phyloP scores from a whole-genome alignment of 1,140 invertebrate species.

The Cyclina sinensis region DNA sequence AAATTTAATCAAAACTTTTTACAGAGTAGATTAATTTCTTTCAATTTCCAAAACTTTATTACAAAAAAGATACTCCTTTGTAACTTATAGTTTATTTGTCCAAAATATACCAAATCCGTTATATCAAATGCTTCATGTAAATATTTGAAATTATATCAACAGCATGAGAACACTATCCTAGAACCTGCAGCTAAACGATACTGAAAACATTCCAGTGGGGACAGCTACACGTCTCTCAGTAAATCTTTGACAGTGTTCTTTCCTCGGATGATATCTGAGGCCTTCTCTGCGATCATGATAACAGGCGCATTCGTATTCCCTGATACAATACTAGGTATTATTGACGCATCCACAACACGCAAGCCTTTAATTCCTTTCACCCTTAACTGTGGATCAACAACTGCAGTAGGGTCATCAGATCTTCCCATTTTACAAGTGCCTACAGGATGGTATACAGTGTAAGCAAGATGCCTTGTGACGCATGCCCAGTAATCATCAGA shows the following conservation, averaged over 20 bases:
- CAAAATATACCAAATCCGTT: not conserved
- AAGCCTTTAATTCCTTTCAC: slow-evolving; percentile 67
- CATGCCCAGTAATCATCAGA: slow-evolving; percentile 54
- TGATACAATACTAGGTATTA: slow-evolving; percentile 74
- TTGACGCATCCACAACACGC: slow-evolving; percentile 77
- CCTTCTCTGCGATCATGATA: slow-evolving; percentile 96
- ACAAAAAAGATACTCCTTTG: not conserved
- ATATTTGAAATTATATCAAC: not conserved
- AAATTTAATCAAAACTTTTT: no score
- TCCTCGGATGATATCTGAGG: slow-evolving; percentile 91
- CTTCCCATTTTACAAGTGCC: slow-evolving; percentile 94
- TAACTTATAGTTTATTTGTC: not conserved
- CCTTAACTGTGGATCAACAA: slow-evolving; percentile 47
- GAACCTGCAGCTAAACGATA: not conserved
- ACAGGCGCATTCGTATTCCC: slow-evolving; percentile 94
- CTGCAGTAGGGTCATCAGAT: not conserved
- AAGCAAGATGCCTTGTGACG: slow-evolving; percentile 31
- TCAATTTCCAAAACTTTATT: not conserved
- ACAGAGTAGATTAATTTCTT: no score
- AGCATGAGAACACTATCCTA: not conserved
- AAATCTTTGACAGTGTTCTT: slow-evolving; percentile 33
- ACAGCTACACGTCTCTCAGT: not conserved
- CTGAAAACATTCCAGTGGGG: not conserved
- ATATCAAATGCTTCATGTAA: not conserved
- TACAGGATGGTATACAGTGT: slow-evolving; percentile 89